Conservation (phyloP, 2,797 vertebrate species). For the Merluccius polli region DNA sequence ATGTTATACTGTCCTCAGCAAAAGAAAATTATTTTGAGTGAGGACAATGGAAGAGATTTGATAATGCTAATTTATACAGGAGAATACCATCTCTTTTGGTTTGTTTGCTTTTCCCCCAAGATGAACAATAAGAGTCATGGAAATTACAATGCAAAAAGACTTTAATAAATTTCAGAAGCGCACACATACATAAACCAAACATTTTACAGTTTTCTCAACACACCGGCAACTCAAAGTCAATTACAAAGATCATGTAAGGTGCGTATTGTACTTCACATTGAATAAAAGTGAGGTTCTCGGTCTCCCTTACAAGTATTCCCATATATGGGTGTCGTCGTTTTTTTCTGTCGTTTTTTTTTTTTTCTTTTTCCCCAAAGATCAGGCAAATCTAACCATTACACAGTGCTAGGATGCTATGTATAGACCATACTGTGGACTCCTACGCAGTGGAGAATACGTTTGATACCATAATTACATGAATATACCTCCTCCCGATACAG, state of each 20-base stretch:
- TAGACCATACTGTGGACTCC: slow-evolving; percentile 71
- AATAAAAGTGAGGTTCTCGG: slow-evolving; percentile 74
- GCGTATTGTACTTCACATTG: slow-evolving; percentile 80
- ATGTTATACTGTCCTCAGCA: background rate
- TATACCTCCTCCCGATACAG: slow-evolving; percentile 66
- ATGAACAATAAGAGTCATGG: slow-evolving; percentile 71
- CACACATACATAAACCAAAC: slow-evolving; percentile 84
- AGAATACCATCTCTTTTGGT: slow-evolving; percentile 2
- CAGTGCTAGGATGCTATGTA: slow-evolving; percentile 75
- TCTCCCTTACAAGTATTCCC: slow-evolving; percentile 63
- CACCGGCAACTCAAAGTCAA: slow-evolving; percentile 78
- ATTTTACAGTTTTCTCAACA: slow-evolving; percentile 78
- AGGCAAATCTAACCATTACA: slow-evolving; percentile 75
- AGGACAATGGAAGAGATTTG: background rate
- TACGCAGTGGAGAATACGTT: slow-evolving; percentile 74
- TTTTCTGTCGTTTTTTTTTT: slow-evolving; percentile 46
- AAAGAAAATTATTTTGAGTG: background rate
- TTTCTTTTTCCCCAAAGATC: slow-evolving; percentile 57
- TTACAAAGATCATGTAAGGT: slow-evolving; percentile 82
- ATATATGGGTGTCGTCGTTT: slow-evolving; percentile 45
- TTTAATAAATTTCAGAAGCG: slow-evolving; percentile 84
- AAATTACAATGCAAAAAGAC: slow-evolving; percentile 83
- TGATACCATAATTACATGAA: slow-evolving; percentile 75
- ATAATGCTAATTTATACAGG: background rate
- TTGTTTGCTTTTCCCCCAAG: slow-evolving; percentile 28